Base-by-base conservation (phyloP, 2,888 invertebrate species). In the Notocelia uddmanniana region DNA sequence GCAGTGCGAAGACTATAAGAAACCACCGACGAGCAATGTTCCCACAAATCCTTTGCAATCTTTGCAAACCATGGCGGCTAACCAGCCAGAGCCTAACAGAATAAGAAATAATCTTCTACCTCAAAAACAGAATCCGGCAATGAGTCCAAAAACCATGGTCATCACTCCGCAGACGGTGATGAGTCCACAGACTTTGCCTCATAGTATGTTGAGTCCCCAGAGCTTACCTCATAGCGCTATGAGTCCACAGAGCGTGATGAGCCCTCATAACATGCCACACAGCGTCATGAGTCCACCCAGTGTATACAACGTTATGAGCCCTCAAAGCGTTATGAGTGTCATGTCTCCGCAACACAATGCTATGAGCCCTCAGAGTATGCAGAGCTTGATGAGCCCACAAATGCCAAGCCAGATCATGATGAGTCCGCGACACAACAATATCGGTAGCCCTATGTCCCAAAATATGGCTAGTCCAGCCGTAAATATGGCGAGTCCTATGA, bases 301-400 rank as follows among this genome's bases (percentile, higher is more conserved):
- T 69, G 86, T 86, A 0, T 90, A 91, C 70, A 92, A 91, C 66
- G 90, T 93, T 0, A 92, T 94, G 91, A 94, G 94, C 69, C 94
- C 94, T 1, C 93, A 92, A 74, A 93, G 90, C 69, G 90, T 89
- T 1, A 92, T 92, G 92, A 93, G 92, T 68, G 92, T 92, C n/a
- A 92, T 92, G 92, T 92, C 92, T 50, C 92, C 92, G 3, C 92
- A 90, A 76, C 91, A 93, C 70, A 92, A 91, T 52, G 91, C 89
- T 0, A 92, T 93, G 93, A 93, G 93, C 72, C 93, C 93, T 1
- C 92, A 92, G 78, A 93, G 91, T 69, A 91, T 92, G 87, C 92
- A 90, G 74, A 91, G 90, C 58, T 76, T 92, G 11, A 88, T 92
- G 91, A 93, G 93, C 74, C 93, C 93, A 15, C 93, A 91, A 79